Conservation (phyloP, 2,797 vertebrate genomes). For the Prionace glauca region DNA sequence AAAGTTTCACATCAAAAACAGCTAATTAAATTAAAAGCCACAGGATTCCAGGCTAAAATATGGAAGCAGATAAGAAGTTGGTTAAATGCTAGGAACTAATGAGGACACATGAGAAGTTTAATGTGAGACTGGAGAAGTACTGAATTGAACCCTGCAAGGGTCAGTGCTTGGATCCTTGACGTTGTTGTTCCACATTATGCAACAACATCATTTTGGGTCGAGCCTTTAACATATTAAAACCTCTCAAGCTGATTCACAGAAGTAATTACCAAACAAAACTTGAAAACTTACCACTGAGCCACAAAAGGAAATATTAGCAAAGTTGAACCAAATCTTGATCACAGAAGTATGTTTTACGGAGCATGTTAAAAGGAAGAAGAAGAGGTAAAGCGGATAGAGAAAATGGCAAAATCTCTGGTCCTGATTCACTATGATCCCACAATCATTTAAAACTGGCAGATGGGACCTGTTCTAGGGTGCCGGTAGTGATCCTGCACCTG, state of each 20-base stretch:
- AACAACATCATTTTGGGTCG: background rate
- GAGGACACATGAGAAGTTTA: background rate
- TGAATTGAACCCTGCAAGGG: background rate
- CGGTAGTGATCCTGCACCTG: too few species aligned
- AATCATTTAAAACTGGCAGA: too few species aligned
- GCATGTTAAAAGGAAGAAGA: background rate
- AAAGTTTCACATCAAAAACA: background rate
- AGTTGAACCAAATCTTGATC: background rate
- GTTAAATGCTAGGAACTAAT: background rate
- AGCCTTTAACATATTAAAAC: background rate
- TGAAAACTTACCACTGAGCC: too few species aligned
- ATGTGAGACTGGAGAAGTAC: background rate
- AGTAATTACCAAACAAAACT: too few species aligned
- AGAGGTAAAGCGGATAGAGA: background rate
- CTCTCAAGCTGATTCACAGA: background rate
- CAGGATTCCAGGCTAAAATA: background rate
- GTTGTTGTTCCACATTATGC: too few species aligned
- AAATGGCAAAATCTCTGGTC: background rate
- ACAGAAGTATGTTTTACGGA: background rate
- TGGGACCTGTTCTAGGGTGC: too few species aligned
- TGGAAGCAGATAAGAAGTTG: background rate
- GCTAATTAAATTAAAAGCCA: background rate
- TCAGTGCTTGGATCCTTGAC: background rate
- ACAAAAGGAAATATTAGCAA: background rate
- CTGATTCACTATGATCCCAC: too few species aligned